Conservation (phyloP, 2,888 invertebrate species). For the Lucinisca nassula region DNA sequence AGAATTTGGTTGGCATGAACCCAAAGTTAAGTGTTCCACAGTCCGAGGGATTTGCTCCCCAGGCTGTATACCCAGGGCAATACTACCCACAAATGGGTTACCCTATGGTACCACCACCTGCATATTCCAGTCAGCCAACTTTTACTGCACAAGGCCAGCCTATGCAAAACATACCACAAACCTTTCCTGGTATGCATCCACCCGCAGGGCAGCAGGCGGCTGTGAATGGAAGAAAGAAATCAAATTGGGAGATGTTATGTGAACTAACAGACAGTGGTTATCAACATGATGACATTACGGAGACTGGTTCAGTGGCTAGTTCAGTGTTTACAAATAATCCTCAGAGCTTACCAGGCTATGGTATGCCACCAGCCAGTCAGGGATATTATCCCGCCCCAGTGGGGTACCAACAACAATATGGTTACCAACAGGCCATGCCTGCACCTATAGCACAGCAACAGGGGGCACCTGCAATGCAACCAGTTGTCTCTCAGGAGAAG, state of each 20-base stretch:
- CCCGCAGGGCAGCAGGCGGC: constrained; percentile 42
- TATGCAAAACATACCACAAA: not conserved
- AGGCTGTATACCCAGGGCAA: constrained; percentile 26
- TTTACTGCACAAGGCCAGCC: constrained; percentile 35
- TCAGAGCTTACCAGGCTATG: constrained; percentile 47
- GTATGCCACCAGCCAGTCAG: constrained; percentile 34
- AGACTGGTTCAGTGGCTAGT: constrained; percentile 79
- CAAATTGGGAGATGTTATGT: constrained; percentile 83
- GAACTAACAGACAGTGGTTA: constrained; percentile 77
- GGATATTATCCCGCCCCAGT: constrained; percentile 26
- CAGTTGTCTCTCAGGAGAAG: constrained; percentile 19
- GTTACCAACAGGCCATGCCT: not conserved
- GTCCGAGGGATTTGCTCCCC: constrained; percentile 52
- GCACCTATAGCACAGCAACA: not conserved
- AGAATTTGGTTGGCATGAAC: constrained; percentile 54
- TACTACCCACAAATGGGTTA: constrained; percentile 20
- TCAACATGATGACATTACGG: constrained; percentile 66
- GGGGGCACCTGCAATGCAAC: not conserved
- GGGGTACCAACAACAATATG: constrained; percentile 25
- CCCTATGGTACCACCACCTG: constrained; percentile 16
- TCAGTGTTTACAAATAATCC: constrained; percentile 78
- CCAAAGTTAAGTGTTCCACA: constrained; percentile 56
- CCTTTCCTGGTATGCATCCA: constrained; percentile 18
- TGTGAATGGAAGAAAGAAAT: constrained; percentile 67
- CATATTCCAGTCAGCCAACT: constrained; percentile 26